Percentiles rank a stretch among this genome's conserved stretches.
Conservation (phyloP, 2,797 vertebrate species). For the Atherinosoma microstoma region DNA sequence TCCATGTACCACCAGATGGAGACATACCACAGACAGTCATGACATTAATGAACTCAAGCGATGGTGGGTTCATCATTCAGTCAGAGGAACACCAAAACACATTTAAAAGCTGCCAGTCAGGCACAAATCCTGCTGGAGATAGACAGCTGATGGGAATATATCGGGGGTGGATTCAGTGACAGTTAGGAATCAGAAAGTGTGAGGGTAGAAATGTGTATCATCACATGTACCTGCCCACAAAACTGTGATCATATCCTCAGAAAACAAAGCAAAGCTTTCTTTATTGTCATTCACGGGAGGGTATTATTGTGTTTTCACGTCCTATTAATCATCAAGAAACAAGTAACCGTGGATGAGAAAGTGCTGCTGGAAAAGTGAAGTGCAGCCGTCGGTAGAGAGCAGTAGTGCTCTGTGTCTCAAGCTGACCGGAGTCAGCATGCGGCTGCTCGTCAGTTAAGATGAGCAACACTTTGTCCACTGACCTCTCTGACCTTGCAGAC, state of each 20-base stretch:
- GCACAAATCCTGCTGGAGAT: constrained; percentile 47
- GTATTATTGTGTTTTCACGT: constrained; percentile 21
- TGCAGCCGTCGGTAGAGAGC: constrained; percentile 77
- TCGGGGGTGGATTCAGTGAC: constrained; percentile 35
- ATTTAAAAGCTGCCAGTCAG: constrained; percentile 34
- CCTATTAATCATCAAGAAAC: constrained; percentile 21
- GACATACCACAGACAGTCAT: constrained; percentile 27
- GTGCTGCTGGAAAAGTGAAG: constrained; percentile 2
- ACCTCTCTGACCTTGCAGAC: constrained; percentile 77
- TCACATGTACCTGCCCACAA: constrained; percentile 38
- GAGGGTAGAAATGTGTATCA: constrained; percentile 67
- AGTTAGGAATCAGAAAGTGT: constrained; percentile 66
- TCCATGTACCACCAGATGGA: constrained; percentile 73
- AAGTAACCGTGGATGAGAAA: constrained; percentile 15
- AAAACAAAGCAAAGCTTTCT: constrained; percentile 4
- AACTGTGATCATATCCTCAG: constrained; percentile 43
- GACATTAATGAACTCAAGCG: constrained; percentile 10
- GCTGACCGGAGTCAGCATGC: constrained; percentile 24
- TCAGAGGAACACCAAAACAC: constrained; percentile 22
- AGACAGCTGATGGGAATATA: constrained; percentile 29
- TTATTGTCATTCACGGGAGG: constrained; percentile 9
- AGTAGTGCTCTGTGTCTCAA: constrained; percentile 71
- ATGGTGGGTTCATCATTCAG: constrained; percentile 17
- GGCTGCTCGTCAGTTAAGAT: constrained; percentile 52
- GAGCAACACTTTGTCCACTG: constrained; percentile 71